Evolutionary conservation across 2,888 invertebrate genomes (phyloP), one percentile per base, ranked within the genome.

Genomic region (Phanerotoma sp.): DNA sequence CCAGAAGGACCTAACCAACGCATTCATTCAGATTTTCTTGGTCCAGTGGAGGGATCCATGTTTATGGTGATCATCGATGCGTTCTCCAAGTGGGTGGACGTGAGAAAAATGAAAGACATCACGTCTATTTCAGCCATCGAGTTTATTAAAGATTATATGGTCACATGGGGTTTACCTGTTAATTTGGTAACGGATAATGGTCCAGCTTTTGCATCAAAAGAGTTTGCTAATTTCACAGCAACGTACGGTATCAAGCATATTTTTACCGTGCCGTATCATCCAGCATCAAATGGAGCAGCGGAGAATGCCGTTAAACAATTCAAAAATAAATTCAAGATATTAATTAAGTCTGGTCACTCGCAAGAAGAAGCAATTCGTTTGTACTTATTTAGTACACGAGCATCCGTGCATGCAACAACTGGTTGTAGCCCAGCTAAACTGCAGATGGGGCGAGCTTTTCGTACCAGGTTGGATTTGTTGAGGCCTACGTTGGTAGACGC

Each of bases 61-160:
- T 66, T 58, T 45, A 30, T 68, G 16, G 4, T 67, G 3, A 42
- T 67, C 5, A 38, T 61, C 4, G 65, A 66, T 32, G 42, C 63
- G 11, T 61, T 51, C 32, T 57, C 54, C 1, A 63, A 64, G 41
- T 64, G 64, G 64, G 53, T 63, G 1, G 65, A 68, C 41, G 56
- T 68, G 1, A 49, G 51, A n/a, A 50, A 58, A 9, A 63, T 66
- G 64, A 18, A 4, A 1, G 41, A 22, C 10, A 64, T 54, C 1
- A 58, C 60, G 22, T 51, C 61, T 1, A 38, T 44, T 30, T 15
- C 9, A 4, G 61, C 62, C 1, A 54, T 63, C n/a, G 18, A 46
- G 18, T 42, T 45, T 18, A 47, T 67, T 5, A 41, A 51, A 21
- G 51, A 57, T 5, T 57, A 44, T 42, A 58, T 61, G 25, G 32